A percentile compares a stretch with the other conserved stretches of the same genome.
Conservation (phyloP, 1,140 invertebrate species). For the Venustaconcha ellipsiformis region DNA sequence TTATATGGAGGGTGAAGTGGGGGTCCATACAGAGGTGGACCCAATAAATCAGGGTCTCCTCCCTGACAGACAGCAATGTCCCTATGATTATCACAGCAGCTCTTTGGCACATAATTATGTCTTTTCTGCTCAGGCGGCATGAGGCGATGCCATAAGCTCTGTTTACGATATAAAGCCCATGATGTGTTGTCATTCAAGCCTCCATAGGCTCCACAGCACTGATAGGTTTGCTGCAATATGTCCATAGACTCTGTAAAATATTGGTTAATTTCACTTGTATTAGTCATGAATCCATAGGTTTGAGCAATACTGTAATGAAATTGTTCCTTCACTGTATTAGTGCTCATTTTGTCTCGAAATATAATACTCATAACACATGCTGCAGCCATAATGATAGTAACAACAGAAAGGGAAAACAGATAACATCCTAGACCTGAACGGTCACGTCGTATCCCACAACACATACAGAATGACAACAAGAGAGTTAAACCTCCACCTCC, state of each 20-base stretch:
- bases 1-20: conserved; percentile 4
- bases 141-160: conserved; percentile 15
- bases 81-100: conserved; percentile 26
- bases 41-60: conserved; percentile 20
- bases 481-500: conserved; percentile 14
- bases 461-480: conserved; percentile 22
- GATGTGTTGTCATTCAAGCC: conserved; percentile 26
- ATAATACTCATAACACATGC: conserved; percentile 21
- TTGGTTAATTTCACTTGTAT: conserved; percentile 3
- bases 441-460: conserved; percentile 24
- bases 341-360: conserved; percentile 22
- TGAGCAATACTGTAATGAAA: conserved; percentile 21
- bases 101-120: conserved; percentile 23
- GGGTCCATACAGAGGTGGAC: conserved; percentile 23
- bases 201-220: conserved; percentile 25
- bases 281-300: conserved; percentile 13
- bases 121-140: conserved; percentile 2
- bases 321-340: conserved; percentile 17
- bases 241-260: conserved; percentile 24
- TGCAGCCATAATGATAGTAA: conserved; percentile 10
- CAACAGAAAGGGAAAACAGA: conserved; percentile 21
- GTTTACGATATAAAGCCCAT: conserved; percentile 23
- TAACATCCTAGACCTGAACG: conserved; percentile 26
- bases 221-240: conserved; percentile 19
- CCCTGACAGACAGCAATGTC: conserved; percentile 26